A percentile compares a stretch with the other conserved stretches of the same genome.
phyloP scores from a whole-genome alignment of 2,797 vertebrate genomes.

The Siniperca undulata region DNA sequence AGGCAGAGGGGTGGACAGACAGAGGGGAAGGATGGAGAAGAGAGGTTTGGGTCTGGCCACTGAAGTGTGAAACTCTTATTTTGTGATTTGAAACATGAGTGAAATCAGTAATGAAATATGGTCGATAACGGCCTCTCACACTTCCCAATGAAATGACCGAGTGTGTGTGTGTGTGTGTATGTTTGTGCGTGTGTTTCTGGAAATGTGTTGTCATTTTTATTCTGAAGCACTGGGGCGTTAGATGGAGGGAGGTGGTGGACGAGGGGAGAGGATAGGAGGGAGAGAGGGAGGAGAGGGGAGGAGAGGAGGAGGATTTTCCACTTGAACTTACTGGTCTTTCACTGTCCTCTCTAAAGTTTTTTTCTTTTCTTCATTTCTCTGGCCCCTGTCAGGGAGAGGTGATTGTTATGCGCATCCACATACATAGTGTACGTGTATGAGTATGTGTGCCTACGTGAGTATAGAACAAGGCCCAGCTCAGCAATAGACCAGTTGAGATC shows the following conservation, averaged over 20 bases:
- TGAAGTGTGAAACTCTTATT: conserved; percentile 90
- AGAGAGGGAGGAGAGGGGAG: conserved; percentile 4
- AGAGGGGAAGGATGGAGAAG: conserved; percentile 68
- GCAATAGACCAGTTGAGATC: conserved; percentile 29
- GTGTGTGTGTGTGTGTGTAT: conserved; percentile 55
- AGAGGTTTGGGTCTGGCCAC: conserved; percentile 77
- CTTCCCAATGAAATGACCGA: conserved; percentile 78
- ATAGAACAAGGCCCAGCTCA: conserved; percentile 47
- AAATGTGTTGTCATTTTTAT: conserved; percentile 90
- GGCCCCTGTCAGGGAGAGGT: conserved; percentile 77
- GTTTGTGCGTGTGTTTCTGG: conserved; percentile 72
- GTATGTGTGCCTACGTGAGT: conserved; percentile 16
- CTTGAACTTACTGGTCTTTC: conserved; percentile 85
- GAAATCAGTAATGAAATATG: conserved; percentile 91
- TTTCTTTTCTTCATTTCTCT: conserved; percentile 79
- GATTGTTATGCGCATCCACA: conserved; percentile 53
- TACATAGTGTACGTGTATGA: conserved; percentile 30
- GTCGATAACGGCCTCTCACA: conserved; percentile 87
- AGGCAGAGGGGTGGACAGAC: conserved; percentile 77
- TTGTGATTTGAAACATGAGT: conserved; percentile 92
- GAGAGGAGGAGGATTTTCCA: conserved; percentile 75
- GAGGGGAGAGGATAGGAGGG: conserved; percentile 28
- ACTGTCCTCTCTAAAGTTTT: conserved; percentile 77
- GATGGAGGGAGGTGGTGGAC: conserved; percentile 67
- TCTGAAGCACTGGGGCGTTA: conserved; percentile 81